Base-by-base conservation (phyloP, 2,888 invertebrate genomes). In the Nephrocerus scutellatus region DNA sequence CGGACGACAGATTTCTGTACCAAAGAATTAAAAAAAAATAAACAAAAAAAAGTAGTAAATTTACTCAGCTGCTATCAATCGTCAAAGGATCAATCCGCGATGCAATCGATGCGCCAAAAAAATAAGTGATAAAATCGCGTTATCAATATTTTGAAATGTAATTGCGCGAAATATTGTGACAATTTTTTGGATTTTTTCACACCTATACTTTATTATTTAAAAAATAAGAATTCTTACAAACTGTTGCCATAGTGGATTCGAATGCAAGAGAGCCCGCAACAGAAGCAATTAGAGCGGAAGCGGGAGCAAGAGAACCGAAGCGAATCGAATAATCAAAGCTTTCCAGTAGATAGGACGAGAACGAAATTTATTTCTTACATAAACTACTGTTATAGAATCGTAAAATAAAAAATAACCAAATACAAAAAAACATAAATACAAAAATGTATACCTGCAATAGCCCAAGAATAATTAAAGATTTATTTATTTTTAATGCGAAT, bases 111-210 rank as follows among this genome's bases (percentile, higher is more conserved):
- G n/a, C n/a, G n/a, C n/a, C n/a, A 44, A 42, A 49, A 39, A 56
- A 60, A 61, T 60, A 60, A 61, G 59, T 60, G 60, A 61, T 61
- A 61, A 60, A 61, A 59, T 54, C 50, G 44, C 49, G 51, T 55
- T 57, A 53, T 53, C 51, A 55, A 52, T 42, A 36, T 34, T 35
- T 39, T 37, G 30, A 35, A 44, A 47, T 33, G 20, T 35, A 25
- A 41, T 39, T 44, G 14, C 32, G 29, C 21, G 22, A 45, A 26
- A 30, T 36, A 43, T 46, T 43, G 30, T 30, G 18, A 38, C 50
- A 50, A 53, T 59, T 57, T 53, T 52, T 49, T 44, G 43, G 39
- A 39, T 32, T 43, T 30, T 32, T 22, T 25, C 34, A 35, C 23
- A 18, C n/a, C n/a, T n/a, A n/a, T n/a, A n/a, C n/a, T n/a, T n/a